Conservation (phyloP, 2,888 invertebrate genomes). For the Ornithoptera alexandrae region DNA sequence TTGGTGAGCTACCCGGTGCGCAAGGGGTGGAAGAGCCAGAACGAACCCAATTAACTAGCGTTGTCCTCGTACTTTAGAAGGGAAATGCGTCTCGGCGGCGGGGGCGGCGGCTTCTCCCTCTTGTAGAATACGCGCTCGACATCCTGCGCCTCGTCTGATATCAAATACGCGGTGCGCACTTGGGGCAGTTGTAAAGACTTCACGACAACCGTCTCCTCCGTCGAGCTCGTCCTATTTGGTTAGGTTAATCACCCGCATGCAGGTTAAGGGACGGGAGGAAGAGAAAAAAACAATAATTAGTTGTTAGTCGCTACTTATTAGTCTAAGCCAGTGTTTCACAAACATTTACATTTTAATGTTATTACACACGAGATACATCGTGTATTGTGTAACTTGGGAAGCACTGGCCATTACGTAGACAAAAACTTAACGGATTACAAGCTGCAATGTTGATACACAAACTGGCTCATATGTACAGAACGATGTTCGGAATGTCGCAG, state of each 20-base stretch:
- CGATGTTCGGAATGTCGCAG: constrained; percentile 43
- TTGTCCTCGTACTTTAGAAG: constrained; percentile 62
- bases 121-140: constrained; percentile 43
- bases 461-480: constrained; percentile 48
- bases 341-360: neutral
- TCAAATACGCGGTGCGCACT: constrained; percentile 60
- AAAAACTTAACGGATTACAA: constrained; percentile 13
- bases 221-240: constrained; percentile 56
- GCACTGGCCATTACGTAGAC: constrained; percentile 13
- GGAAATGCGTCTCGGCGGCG: constrained; percentile 65
- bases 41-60: constrained; percentile 57
- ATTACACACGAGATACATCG: neutral
- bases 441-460: constrained; percentile 17
- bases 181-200: constrained; percentile 61
- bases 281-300: constrained; percentile 36
- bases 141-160: constrained; percentile 41
- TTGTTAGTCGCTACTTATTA: constrained; percentile 33
- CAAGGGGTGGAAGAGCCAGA: constrained; percentile 38
- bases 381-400: constrained; percentile 13
- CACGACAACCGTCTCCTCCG: constrained; percentile 62
- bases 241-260: constrained; percentile 59
- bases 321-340: constrained; percentile 15
- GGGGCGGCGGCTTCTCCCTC: constrained; percentile 58
- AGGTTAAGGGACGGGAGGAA: constrained; percentile 43
- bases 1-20: constrained; percentile 39